Evolutionary conservation across 2,888 invertebrate species (phyloP), one percentile per base, ranked within the genome.

Genomic region (Machimus rusticus): DNA sequence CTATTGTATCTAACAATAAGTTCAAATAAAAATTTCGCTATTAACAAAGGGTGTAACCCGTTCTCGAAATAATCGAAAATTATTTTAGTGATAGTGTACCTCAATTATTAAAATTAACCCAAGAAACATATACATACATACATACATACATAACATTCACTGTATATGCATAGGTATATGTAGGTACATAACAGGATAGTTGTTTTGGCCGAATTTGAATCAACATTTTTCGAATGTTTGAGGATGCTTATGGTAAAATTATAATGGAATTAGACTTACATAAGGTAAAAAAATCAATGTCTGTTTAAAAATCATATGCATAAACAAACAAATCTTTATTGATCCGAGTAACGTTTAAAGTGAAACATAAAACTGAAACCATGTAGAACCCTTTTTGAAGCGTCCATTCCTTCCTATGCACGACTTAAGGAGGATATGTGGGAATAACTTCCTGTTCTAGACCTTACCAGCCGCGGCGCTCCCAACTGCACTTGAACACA

Each of bases 401-500:
- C 6, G 37, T 43, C 14, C 34, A 37, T 37, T 5, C 12, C 19
- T 77, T 39, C 12, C 43, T 77, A 43, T 2, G 14, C 16, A 39
- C 77, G 34, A 77, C 37, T 77, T 37, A 34, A 77, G 39, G 37
- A 39, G 37, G 12, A 23, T 34, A 82, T 37, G 82, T 37, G 28
- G n/a, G 23, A 82, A 66, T 74, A 28, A 74, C 46, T 85, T 85
- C 85, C 74, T 85, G 85, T 55, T 85, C 85, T 74, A 85, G 85
- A 85, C 85, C 85, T 85, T 85, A 66, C 74, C n/a, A 85, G 74
- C 74, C n/a, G 43, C 31, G 90, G 88, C 88, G 88, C 88, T 88
- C 89, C 89, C 89, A 89, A 89, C 89, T 89, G 88, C 89, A 66
- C 51, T 82, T 86, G 88, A 88, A 88, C 87, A 78, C 78, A 78